Conservation (phyloP, 2,113 vertebrate genomes). For the Brachirus orientalis region DNA sequence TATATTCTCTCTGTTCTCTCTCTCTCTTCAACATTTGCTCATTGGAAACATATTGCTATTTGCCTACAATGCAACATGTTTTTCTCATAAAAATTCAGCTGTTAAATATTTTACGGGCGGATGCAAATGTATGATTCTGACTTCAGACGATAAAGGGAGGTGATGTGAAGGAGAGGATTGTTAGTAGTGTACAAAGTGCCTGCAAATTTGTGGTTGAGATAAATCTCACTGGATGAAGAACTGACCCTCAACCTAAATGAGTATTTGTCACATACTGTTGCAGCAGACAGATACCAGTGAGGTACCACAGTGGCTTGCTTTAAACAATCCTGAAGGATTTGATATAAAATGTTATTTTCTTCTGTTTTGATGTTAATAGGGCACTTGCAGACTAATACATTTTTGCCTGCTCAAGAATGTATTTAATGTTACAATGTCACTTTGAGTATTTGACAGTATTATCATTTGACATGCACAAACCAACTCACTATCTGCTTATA, state of each 20-base stretch:
- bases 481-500: constrained; percentile 21
- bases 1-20: neutral
- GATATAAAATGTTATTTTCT: constrained; percentile 6
- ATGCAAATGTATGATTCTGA: constrained; percentile 6
- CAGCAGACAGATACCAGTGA: neutral
- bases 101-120: constrained; percentile 7
- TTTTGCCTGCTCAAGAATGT: constrained; percentile 30
- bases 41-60: neutral
- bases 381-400: constrained; percentile 7
- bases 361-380: constrained; percentile 5
- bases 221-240: constrained; percentile 10
- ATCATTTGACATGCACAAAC: constrained; percentile 37
- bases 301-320: neutral
- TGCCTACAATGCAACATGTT: neutral
- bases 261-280: neutral
- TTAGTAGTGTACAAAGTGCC: neutral
- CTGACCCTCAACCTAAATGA: neutral
- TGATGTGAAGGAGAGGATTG: constrained; percentile 6
- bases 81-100: constrained; percentile 2
- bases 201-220: neutral
- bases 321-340: neutral
- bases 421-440: constrained; percentile 41
- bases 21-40: neutral
- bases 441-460: constrained; percentile 47
- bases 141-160: neutral